phyloP scores from a whole-genome alignment of 1,140 invertebrate genomes.

The Asbolus verrucosus region DNA sequence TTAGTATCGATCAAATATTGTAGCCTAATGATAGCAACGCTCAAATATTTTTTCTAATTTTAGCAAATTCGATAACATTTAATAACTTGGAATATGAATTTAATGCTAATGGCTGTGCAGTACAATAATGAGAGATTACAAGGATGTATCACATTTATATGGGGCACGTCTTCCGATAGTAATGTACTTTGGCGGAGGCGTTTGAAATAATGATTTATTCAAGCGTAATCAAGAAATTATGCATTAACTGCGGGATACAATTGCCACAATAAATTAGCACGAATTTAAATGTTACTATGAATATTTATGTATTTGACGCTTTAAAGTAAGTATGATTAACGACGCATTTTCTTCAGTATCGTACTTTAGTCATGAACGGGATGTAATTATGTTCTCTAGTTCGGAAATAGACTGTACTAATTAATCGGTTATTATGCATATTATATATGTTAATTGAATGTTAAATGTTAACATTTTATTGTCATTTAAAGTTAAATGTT shows the following conservation, averaged over 20 bases:
- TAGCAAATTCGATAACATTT: conserved; percentile 5
- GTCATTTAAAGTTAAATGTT: too few species aligned
- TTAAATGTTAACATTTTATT: too few species aligned
- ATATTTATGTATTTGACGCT: conserved; percentile 33
- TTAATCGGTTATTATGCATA: too few species aligned
- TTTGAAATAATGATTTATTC: conserved; percentile 25
- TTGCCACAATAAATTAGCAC: conserved; percentile 27
- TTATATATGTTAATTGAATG: too few species aligned
- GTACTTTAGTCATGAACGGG: too few species aligned
- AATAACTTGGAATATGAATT: conserved; percentile 10
- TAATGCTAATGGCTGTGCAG: neutral
- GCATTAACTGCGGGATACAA: conserved; percentile 19
- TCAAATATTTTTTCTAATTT: conserved; percentile 24
- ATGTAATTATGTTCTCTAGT: too few species aligned
- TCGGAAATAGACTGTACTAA: too few species aligned
- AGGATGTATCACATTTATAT: conserved; percentile 18
- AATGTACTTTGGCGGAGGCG: neutral
- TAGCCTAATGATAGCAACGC: conserved; percentile 7
- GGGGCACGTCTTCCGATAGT: neutral
- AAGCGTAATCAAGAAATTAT: conserved; percentile 38
- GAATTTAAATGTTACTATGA: conserved; percentile 22
- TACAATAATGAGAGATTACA: conserved; percentile 3
- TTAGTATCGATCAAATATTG: conserved; percentile 30
- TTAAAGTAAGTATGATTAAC: conserved; percentile 25
- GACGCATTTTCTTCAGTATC: conserved; percentile 23